A percentile compares a stretch with the other conserved stretches of the same genome.
Evolutionary conservation across 2,888 invertebrate species (phyloP).

Genomic region (Pilophorus perplexus): DNA sequence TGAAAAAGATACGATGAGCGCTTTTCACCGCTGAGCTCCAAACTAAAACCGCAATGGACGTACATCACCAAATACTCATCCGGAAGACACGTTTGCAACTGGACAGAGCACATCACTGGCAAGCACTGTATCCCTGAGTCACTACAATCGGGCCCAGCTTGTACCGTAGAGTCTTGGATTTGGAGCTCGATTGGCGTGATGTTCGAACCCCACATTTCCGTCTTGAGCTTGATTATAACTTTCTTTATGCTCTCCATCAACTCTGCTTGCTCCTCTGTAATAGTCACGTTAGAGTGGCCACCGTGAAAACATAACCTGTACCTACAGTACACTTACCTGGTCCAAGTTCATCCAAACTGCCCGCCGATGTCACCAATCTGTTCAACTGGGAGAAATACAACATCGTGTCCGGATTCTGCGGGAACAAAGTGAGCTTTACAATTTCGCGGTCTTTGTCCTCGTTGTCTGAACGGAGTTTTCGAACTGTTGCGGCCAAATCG

Average conservation of each 20-base stretch:
- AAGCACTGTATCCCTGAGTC: background rate
- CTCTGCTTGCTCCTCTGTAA: constrained; percentile 19
- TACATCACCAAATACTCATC: constrained; percentile 8
- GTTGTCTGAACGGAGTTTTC: background rate
- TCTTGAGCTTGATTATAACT: constrained; percentile 9
- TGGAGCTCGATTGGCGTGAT: constrained; percentile 21
- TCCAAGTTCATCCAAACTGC: background rate
- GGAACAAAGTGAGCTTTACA: constrained; percentile 14
- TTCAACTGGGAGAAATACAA: constrained; percentile 33
- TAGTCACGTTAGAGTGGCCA: too few species aligned
- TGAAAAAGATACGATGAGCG: background rate
- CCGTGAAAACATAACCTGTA: too few species aligned
- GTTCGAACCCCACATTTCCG: constrained; percentile 34
- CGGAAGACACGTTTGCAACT: constrained; percentile 4
- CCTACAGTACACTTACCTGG: too few species aligned
- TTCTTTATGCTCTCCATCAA: constrained; percentile 14
- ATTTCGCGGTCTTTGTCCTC: constrained; percentile 22
- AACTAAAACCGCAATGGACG: background rate
- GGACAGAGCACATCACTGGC: background rate
- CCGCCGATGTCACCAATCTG: constrained; percentile 23
- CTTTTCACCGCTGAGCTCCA: too few species aligned
- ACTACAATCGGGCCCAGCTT: background rate
- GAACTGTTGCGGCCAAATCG: background rate
- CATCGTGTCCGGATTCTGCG: constrained; percentile 32
- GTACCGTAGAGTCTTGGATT: constrained; percentile 14